These are phyloP conservation scores for Chloebia gouldiae DNA, from an alignment of 2,113 vertebrate genomes.

Conservation along the genomic window DNA sequence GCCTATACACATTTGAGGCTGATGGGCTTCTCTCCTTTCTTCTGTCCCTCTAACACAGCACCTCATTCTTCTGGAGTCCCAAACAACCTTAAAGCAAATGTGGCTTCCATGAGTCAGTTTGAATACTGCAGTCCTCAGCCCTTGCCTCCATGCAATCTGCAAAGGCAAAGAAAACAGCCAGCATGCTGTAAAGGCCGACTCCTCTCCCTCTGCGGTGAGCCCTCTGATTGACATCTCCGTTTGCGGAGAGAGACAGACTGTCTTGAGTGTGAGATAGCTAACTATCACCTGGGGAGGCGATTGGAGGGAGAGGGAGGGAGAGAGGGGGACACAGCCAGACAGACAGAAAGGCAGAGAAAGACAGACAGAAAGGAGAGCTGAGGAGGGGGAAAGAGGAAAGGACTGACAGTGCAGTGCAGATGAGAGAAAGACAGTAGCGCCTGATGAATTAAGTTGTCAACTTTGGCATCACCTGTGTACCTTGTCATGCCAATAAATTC, in stretches of 20 bases:
- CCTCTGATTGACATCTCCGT: not conserved
- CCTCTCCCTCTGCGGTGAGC: not conserved
- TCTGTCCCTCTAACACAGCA: not conserved
- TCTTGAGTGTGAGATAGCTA: conserved; percentile 40
- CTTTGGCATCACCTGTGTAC: conserved; percentile 47
- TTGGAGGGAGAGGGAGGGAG: not conserved
- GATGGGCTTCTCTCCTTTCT: not conserved
- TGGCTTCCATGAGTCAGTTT: not conserved
- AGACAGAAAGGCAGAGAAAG: not conserved
- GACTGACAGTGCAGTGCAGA: not conserved
- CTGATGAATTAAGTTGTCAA: conserved; percentile 58
- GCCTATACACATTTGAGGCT: not conserved
- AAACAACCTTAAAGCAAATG: not conserved
- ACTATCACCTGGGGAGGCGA: conserved; percentile 47
- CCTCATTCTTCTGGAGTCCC: not conserved
- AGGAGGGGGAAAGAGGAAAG: not conserved
- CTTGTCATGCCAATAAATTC: conserved; percentile 47
- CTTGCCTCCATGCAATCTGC: not conserved
- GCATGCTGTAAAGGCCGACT: not conserved
- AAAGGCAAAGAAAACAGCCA: conserved; percentile 20
- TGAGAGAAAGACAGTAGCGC: not conserved
- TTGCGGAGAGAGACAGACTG: conserved; percentile 36
- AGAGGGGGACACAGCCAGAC: not conserved
- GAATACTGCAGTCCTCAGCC: not conserved
- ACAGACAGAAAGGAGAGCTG: not conserved